phyloP scores from a whole-genome alignment of 1,140 invertebrate species.

The Rhyzopertha dominica region DNA sequence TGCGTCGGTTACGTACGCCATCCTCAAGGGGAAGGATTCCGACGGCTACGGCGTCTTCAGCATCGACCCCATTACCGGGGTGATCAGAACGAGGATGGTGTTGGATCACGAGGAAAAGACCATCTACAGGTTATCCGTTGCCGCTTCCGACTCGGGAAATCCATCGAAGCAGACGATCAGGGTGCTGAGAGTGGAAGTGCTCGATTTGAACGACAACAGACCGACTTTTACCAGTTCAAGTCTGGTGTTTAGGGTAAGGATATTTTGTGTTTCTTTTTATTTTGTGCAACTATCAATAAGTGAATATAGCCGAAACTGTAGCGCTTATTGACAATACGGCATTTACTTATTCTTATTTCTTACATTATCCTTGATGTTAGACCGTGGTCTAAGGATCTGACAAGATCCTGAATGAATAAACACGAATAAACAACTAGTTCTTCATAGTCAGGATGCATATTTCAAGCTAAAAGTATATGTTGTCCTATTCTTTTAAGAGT shows the following conservation, averaged over 20 bases:
- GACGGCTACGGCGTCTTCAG: conserved; percentile 80
- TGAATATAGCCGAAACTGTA: too few species aligned
- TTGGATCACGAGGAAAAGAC: conserved; percentile 87
- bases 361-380: too few species aligned
- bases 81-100: conserved; percentile 79
- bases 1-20: conserved; percentile 80
- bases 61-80: conserved; percentile 79
- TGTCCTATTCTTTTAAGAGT: too few species aligned
- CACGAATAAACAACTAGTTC: too few species aligned
- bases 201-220: conserved; percentile 86
- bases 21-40: conserved; percentile 76
- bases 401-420: too few species aligned
- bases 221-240: conserved; percentile 88
- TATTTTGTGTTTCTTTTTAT: neutral
- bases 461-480: too few species aligned
- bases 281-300: conserved; percentile 4
- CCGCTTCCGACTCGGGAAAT: conserved; percentile 79
- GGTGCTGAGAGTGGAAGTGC: conserved; percentile 76
- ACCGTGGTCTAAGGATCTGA: too few species aligned
- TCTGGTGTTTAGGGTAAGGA: conserved; percentile 74
- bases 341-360: too few species aligned
- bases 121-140: conserved; percentile 78
- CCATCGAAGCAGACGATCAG: conserved; percentile 76
- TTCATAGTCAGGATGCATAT: too few species aligned
- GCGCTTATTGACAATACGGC: too few species aligned